Evolutionary conservation across 2,113 vertebrate species (phyloP), one percentile per base, ranked within the genome.

Genomic region (Pseudorectes ferrugineus): DNA sequence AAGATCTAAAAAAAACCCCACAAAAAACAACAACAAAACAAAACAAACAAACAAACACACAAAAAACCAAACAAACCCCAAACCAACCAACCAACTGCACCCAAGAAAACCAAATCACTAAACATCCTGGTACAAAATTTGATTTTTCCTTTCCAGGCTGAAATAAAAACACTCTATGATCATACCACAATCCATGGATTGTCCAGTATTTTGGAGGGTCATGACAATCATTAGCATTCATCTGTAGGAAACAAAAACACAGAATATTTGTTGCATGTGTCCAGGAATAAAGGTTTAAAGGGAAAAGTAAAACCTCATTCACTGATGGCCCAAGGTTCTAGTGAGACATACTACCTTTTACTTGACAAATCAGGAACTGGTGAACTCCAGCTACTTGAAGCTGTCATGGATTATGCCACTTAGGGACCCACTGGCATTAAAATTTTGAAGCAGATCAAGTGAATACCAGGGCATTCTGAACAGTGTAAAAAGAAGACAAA

Each of bases 141-240:
- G 16, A 11, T 45, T 83, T 61, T 93, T 42, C 29, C 14, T 54
- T 75, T 75, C 33, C 26, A 76, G 10, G 18, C 3, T 45, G 38
- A 94, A 96, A 80, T 55, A 73, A 48, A 94, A 85, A 4, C 11
- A 45, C 5, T 16, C 8, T 10, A 5, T 40, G 33, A 58, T 38
- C 96, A 97, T 97, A 95, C 98, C 98, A 98, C 11, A 98, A 48
- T 46, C 98, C 98, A 24, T 98, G 98, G 49, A 98, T 98, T 11
- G 98, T 98, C 98, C 98, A 98, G 70, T 98, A 98, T 18, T 96
- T 71, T 13, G 97, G 98, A 9, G 98, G 96, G 38, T 97, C 63
- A 18, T 75, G 59, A 59, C 98, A 98, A 58, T 96, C 84, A 20
- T 97, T 79, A 25, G 49, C 49, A 71, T 14, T 57, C 93, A 97